Conservation (phyloP, 2,888 invertebrate genomes). For the Dichetophora obliterata region DNA sequence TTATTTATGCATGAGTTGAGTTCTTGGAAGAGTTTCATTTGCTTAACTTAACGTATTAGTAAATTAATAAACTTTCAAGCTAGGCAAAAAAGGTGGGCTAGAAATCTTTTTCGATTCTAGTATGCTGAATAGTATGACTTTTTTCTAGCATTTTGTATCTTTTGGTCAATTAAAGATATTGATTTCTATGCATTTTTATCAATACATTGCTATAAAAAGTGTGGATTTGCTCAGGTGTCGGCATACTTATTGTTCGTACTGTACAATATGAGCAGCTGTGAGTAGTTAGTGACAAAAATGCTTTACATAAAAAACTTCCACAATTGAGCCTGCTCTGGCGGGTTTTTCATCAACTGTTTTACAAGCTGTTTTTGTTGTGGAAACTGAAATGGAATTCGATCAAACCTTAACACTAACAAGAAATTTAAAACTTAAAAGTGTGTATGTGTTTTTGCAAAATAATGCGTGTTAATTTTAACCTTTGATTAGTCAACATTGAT, state of each 20-base stretch:
- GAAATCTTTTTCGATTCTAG: constrained; percentile 24
- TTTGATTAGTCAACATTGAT: too few relatives aligned
- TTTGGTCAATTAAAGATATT: constrained; percentile 27
- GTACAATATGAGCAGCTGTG: constrained; percentile 6
- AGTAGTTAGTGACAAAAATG: not conserved
- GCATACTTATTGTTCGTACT: not conserved
- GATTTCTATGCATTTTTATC: constrained; percentile 10
- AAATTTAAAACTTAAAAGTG: constrained; percentile 1
- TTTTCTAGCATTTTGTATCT: not conserved
- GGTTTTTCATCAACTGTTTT: constrained; percentile 35
- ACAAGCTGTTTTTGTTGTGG: constrained; percentile 18
- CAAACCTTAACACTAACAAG: constrained; percentile 12
- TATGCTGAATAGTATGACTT: not conserved
- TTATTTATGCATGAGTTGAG: constrained; percentile 66
- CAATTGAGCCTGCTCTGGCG: constrained; percentile 33
- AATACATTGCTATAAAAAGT: too few relatives aligned
- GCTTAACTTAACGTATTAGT: constrained; percentile 19
- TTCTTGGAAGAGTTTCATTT: constrained; percentile 43
- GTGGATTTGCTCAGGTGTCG: too few relatives aligned
- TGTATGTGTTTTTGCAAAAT: not conserved
- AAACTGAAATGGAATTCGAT: not conserved
- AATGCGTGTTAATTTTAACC: constrained; percentile 12
- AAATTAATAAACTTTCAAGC: constrained; percentile 33
- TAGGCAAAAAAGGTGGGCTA: constrained; percentile 23
- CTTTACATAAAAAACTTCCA: constrained; percentile 19